phyloP scores from a whole-genome alignment of 1,140 invertebrate species.

The Latrodectus geometricus region DNA sequence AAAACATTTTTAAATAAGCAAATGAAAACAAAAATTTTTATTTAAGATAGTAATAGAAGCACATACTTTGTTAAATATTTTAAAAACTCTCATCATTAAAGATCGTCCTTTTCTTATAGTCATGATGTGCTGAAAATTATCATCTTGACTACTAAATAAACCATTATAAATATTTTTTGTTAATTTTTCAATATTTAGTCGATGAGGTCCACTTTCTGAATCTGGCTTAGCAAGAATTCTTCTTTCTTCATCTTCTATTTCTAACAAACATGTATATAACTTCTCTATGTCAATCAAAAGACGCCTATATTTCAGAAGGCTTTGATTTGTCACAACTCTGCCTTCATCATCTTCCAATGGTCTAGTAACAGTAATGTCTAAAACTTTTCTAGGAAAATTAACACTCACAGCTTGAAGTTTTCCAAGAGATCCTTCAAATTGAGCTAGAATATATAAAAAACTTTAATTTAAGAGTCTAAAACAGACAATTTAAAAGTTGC shows the following conservation, averaged over 20 bases:
- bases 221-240: conserved; percentile 64
- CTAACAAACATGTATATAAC: conserved; percentile 59
- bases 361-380: conserved; percentile 78
- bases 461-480: neutral
- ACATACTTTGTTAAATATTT: conserved; percentile 41
- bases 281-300: conserved; percentile 64
- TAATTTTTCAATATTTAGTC: conserved; percentile 46
- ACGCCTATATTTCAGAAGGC: conserved; percentile 53
- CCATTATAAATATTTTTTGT: conserved; percentile 62
- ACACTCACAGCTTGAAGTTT: conserved; percentile 78
- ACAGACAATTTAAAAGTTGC: neutral
- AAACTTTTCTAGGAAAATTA: conserved; percentile 91
- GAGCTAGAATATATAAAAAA: conserved; percentile 68
- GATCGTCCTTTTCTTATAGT: conserved; percentile 59
- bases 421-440: conserved; percentile 93
- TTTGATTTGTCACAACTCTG: conserved; percentile 68
- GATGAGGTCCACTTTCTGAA: conserved; percentile 51
- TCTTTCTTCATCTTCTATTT: conserved; percentile 72
- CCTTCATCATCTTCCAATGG: conserved; percentile 66
- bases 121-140: conserved; percentile 50
- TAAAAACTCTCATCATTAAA: conserved; percentile 54
- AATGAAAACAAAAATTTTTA: neutral
- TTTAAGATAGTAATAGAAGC: neutral
- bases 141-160: conserved; percentile 31
- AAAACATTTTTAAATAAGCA: neutral